These are phyloP conservation scores for Anas flavirostris DNA, from an alignment of 2,797 vertebrate genomes.

Conservation along the genomic window DNA sequence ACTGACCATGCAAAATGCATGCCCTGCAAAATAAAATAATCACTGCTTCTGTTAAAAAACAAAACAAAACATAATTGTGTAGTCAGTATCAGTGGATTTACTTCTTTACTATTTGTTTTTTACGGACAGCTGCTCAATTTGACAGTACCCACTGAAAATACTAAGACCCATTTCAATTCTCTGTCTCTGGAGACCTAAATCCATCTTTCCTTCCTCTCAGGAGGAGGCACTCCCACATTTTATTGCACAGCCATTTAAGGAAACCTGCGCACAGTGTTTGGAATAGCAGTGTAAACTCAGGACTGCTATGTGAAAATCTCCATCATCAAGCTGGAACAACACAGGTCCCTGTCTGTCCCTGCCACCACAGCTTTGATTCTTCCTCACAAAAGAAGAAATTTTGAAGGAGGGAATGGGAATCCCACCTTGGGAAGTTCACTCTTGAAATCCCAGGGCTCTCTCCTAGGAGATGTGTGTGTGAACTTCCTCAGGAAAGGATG, in stretches of 20 bases:
- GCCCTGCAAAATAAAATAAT: background rate
- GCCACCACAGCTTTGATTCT: background rate
- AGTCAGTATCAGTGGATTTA: background rate
- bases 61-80: background rate
- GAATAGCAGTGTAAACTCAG: background rate
- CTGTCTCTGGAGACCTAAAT: background rate
- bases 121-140: background rate
- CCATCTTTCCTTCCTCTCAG: background rate
- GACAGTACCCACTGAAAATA: background rate
- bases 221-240: background rate
- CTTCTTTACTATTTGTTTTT: background rate
- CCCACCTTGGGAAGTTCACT: background rate
- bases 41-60: background rate
- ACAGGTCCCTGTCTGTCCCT: background rate
- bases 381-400: background rate
- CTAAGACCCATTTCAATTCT: background rate
- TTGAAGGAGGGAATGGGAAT: background rate
- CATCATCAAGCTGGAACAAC: background rate
- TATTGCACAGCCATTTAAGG: background rate
- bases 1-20: background rate
- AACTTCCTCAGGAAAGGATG: constrained; percentile 43
- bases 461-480: background rate
- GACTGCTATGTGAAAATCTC: background rate
- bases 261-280: background rate
- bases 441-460: background rate